phyloP scores from a whole-genome alignment of 1,140 invertebrate species.

The Thalassaphorura encarpata region DNA sequence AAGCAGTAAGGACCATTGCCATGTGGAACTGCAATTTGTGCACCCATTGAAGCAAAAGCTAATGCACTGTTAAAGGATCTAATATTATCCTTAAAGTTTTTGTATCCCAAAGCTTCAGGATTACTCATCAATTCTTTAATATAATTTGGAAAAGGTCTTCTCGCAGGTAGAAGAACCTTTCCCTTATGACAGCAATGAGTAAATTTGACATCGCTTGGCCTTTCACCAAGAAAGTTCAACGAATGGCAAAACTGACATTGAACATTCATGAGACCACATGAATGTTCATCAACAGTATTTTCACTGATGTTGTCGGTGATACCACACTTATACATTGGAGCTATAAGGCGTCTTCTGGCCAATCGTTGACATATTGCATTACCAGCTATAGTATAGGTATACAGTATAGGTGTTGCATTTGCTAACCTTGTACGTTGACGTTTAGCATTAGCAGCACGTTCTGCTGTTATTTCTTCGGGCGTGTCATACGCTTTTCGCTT shows the following conservation, averaged over 20 bases:
- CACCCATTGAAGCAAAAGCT: slow-evolving; percentile 34
- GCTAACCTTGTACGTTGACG: too few species aligned
- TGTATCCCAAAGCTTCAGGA: slow-evolving; percentile 7
- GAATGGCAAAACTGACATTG: background rate
- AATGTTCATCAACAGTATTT: background rate
- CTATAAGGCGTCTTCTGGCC: too few species aligned
- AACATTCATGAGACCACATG: background rate
- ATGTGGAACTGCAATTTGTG: slow-evolving; percentile 6
- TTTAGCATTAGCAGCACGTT: too few species aligned
- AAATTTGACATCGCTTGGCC: background rate
- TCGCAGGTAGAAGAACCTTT: slow-evolving; percentile 1
- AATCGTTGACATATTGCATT: too few species aligned
- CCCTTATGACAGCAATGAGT: slow-evolving; percentile 9
- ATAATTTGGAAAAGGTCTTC: background rate
- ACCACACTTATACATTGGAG: too few species aligned
- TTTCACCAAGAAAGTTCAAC: slow-evolving; percentile 1
- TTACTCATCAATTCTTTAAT: background rate
- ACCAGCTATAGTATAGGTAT: too few species aligned
- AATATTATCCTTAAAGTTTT: slow-evolving; percentile 33
- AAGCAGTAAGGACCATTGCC: slow-evolving; percentile 30
- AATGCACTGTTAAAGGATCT: slow-evolving; percentile 33
- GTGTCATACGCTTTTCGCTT: too few species aligned
- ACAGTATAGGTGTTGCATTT: too few species aligned
- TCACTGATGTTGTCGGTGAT: background rate
- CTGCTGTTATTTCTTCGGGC: too few species aligned